A percentile compares a stretch with the other conserved stretches of the same genome.
phyloP scores from a whole-genome alignment of 2,888 invertebrate species.

The Calliopum simillimum region DNA sequence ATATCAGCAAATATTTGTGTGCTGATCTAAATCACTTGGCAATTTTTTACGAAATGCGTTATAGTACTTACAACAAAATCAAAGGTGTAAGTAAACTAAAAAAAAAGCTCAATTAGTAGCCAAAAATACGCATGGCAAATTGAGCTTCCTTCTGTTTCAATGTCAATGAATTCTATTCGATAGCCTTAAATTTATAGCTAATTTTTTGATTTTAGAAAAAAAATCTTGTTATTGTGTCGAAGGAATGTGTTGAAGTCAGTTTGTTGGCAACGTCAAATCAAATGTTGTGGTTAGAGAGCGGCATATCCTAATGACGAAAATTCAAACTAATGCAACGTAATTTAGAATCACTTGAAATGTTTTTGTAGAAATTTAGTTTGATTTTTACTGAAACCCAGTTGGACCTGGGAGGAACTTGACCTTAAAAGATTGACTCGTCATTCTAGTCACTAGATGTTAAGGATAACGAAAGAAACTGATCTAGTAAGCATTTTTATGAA shows the following conservation, averaged over 20 bases:
- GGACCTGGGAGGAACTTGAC: too few relatives aligned
- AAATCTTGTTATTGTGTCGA: not conserved
- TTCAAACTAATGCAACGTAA: not conserved
- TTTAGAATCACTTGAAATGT: not conserved
- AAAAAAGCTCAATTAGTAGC: constrained; percentile 13
- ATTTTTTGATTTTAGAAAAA: too few relatives aligned
- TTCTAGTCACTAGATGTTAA: too few relatives aligned
- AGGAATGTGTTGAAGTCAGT: constrained; percentile 15
- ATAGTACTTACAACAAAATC: constrained; percentile 10
- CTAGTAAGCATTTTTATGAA: too few relatives aligned
- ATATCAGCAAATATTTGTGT: constrained; percentile 32
- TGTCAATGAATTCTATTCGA: constrained; percentile 27
- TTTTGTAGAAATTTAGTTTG: too few relatives aligned
- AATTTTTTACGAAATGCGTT: constrained; percentile 45
- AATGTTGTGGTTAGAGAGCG: constrained; percentile 9
- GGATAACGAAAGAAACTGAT: too few relatives aligned
- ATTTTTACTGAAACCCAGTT: too few relatives aligned
- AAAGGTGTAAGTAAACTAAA: not conserved
- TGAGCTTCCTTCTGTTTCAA: constrained; percentile 27
- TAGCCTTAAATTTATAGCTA: not conserved
- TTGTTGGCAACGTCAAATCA: constrained; percentile 8
- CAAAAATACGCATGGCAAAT: constrained; percentile 8
- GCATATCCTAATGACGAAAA: constrained; percentile 6
- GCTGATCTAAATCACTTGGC: constrained; percentile 43
- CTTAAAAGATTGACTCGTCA: too few relatives aligned